phyloP scores from a whole-genome alignment of 2,113 vertebrate species.

The Lamprologus callipterus region DNA sequence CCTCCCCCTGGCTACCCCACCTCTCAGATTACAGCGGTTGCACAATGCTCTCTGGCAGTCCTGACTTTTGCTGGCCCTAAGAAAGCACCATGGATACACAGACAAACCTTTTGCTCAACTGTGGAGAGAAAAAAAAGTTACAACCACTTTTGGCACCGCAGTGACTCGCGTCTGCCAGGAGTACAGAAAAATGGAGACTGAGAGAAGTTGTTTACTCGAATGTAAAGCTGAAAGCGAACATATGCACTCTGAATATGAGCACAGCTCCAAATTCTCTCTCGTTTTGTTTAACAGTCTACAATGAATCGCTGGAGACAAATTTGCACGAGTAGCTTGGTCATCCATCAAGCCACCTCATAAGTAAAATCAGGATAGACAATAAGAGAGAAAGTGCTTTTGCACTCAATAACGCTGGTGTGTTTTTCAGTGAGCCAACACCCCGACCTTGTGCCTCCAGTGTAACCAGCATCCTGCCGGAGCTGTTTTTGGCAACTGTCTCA shows the following conservation, averaged over 20 bases:
- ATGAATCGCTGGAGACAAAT: background rate
- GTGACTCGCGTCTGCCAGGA: slow-evolving; percentile 21
- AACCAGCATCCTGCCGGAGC: slow-evolving; percentile 43
- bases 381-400: background rate
- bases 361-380: background rate
- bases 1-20: slow-evolving; percentile 10
- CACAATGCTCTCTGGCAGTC: slow-evolving; percentile 58
- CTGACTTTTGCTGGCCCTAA: slow-evolving; percentile 10
- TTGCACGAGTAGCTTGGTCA: background rate
- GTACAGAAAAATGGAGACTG: slow-evolving; percentile 21
- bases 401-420: background rate
- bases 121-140: background rate
- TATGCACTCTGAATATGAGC: background rate
- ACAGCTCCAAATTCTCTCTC: background rate
- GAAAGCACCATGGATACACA: slow-evolving; percentile 24
- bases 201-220: slow-evolving; percentile 24
- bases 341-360: background rate
- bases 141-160: slow-evolving; percentile 25
- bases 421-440: background rate
- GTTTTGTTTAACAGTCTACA: background rate
- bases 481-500: slow-evolving; percentile 49
- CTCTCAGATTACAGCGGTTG: slow-evolving; percentile 65
- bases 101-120: slow-evolving; percentile 40
- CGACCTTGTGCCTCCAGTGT: slow-evolving; percentile 14
- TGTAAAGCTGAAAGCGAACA: background rate